Conservation (phyloP, 2,113 vertebrate genomes). For the Trematomus loennbergii region DNA sequence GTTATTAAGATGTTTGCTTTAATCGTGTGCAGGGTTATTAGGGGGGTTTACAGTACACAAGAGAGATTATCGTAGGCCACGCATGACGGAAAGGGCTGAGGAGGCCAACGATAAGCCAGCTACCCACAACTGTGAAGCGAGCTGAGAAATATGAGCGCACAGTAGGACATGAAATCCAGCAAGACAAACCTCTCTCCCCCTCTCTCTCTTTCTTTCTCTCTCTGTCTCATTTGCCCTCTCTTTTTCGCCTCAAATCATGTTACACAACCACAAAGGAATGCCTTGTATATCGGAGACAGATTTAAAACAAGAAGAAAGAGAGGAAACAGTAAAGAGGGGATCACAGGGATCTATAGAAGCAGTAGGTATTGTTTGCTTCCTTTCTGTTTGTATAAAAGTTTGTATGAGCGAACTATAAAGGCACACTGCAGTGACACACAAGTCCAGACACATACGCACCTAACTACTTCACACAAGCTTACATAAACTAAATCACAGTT, state of each 20-base stretch:
- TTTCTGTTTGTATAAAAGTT: constrained; percentile 45
- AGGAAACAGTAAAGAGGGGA: constrained; percentile 32
- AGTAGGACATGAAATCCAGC: constrained; percentile 60
- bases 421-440: constrained; percentile 44
- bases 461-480: constrained; percentile 62
- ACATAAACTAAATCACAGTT: constrained; percentile 61
- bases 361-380: constrained; percentile 47
- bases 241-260: constrained; percentile 60
- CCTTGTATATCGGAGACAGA: constrained; percentile 62
- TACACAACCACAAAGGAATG: constrained; percentile 76
- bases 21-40: constrained; percentile 75
- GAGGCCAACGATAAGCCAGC: constrained; percentile 64
- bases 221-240: constrained; percentile 22
- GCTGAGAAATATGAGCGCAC: constrained; percentile 67
- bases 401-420: constrained; percentile 42
- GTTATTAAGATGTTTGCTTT: constrained; percentile 76
- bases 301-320: constrained; percentile 57
- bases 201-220: constrained; percentile 14
- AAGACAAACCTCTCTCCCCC: constrained; percentile 49
- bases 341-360: constrained; percentile 39
- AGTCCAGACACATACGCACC: constrained; percentile 51
- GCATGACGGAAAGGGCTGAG: constrained; percentile 63
- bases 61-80: constrained; percentile 72
- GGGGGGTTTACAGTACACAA: constrained; percentile 72
- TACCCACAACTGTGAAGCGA: constrained; percentile 54